Evolutionary conservation across 2,113 vertebrate genomes (phyloP).

Genomic region (human (Homo sapiens)): DNA sequence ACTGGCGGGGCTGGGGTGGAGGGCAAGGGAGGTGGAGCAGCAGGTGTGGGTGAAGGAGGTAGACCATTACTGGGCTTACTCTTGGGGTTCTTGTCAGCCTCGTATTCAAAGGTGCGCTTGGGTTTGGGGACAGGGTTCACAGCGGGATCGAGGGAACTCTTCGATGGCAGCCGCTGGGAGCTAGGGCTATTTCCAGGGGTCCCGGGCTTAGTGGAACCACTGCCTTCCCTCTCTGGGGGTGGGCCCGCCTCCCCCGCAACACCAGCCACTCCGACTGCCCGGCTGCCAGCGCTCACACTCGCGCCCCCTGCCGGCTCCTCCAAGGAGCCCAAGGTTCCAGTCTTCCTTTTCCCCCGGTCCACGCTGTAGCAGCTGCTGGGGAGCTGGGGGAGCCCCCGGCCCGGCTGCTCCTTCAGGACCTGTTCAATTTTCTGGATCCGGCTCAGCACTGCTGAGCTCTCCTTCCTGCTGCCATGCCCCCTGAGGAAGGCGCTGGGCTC

Average conservation of each 20-base stretch:
- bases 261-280: slow-evolving; percentile 83
- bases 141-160: slow-evolving; percentile 82
- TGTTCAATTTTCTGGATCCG: slow-evolving; percentile 99
- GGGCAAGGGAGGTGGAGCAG: slow-evolving; percentile 93
- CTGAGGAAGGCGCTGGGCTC: slow-evolving; percentile 90
- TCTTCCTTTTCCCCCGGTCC: slow-evolving; percentile 90
- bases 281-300: slow-evolving; percentile 86
- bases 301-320: slow-evolving; percentile 86
- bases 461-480: slow-evolving; percentile 89
- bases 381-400: slow-evolving; percentile 91
- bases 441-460: slow-evolving; percentile 95
- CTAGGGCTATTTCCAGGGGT: slow-evolving; percentile 81
- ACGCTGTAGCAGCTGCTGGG: slow-evolving; percentile 96
- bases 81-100: slow-evolving; percentile 93
- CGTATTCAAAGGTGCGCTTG: slow-evolving; percentile 99
- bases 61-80: slow-evolving; percentile 91
- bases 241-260: slow-evolving; percentile 88
- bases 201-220: slow-evolving; percentile 87
- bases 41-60: slow-evolving; percentile 87
- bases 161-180: slow-evolving; percentile 84
- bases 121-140: slow-evolving; percentile 98
- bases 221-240: slow-evolving; percentile 86
- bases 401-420: slow-evolving; percentile 94
- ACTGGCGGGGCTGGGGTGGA: slow-evolving; percentile 93
- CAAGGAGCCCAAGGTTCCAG: slow-evolving; percentile 84